phyloP scores from a whole-genome alignment of 30 jellyfish, hydroid and myxozoan species.

The Cassiopea xamachana region DNA sequence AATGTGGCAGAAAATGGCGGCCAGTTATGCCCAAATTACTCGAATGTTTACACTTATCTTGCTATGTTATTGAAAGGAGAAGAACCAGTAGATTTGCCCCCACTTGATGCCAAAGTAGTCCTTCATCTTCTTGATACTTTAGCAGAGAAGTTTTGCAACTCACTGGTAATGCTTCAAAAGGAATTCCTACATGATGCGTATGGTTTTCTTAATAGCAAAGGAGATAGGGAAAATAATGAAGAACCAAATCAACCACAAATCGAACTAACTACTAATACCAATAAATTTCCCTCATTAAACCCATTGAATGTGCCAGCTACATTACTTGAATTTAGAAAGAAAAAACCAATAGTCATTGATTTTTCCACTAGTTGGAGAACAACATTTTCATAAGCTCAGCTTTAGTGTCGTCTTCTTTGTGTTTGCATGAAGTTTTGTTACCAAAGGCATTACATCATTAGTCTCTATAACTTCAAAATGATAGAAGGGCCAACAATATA shows the following conservation, averaged over 20 bases:
- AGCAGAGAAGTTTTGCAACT: conserved; percentile 57
- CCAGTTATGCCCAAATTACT: conserved; percentile 32
- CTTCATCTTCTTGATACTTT: conserved; percentile 66
- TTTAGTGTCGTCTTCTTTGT: neutral
- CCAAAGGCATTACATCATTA: no score
- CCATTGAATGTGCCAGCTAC: conserved; percentile 52
- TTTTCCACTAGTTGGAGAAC: conserved; percentile 49
- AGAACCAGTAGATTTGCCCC: conserved; percentile 66
- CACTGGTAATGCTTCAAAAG: conserved; percentile 71
- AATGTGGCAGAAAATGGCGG: neutral
- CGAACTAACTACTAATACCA: neutral
- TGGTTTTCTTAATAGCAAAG: conserved; percentile 43
- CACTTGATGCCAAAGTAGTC: conserved; percentile 74
- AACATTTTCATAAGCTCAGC: neutral
- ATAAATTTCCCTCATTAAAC: conserved; percentile 33
- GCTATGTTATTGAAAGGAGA: conserved; percentile 68
- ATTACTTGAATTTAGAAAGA: conserved; percentile 54
- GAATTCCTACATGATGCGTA: conserved; percentile 73
- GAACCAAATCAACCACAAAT: neutral
- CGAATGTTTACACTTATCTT: conserved; percentile 69
- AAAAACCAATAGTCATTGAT: conserved; percentile 26
- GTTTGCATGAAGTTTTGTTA: no score
- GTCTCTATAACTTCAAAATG: no score
- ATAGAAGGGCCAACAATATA: no score
- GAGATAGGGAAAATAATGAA: neutral